Evolutionary conservation across 2,888 invertebrate species (phyloP).

Genomic region (Hypomecis atomaria): DNA sequence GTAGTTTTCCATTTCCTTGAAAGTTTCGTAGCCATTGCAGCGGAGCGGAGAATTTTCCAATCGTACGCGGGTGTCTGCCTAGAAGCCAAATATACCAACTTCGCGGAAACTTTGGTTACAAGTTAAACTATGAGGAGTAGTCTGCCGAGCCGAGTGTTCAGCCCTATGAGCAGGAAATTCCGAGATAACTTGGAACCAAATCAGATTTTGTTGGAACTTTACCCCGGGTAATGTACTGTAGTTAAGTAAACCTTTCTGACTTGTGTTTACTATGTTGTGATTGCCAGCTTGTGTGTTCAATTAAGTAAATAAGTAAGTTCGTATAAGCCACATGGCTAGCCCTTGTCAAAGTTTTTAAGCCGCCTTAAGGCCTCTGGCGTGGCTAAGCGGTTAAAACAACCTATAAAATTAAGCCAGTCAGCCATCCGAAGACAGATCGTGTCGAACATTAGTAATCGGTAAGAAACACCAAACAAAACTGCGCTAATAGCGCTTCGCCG

Average conservation of each 20-base stretch:
- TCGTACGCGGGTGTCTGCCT: constrained; percentile 27
- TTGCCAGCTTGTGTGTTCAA: no score
- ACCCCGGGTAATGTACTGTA: neutral
- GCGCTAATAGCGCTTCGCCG: no score
- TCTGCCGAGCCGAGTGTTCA: constrained; percentile 14
- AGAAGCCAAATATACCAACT: constrained; percentile 37
- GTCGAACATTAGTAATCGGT: no score
- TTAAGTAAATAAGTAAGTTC: no score
- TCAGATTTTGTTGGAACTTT: constrained; percentile 20
- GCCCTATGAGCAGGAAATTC: constrained; percentile 23
- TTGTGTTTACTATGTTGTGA: no score
- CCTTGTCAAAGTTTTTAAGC: no score
- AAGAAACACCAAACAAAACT: no score
- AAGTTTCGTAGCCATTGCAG: constrained; percentile 23
- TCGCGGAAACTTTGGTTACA: constrained; percentile 33
- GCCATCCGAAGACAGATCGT: no score
- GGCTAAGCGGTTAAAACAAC: no score
- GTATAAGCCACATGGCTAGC: no score
- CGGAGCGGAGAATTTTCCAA: constrained; percentile 38
- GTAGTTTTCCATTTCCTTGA: constrained; percentile 15
- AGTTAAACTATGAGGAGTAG: constrained; percentile 34
- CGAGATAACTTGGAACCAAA: constrained; percentile 25
- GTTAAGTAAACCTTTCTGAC: neutral
- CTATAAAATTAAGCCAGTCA: no score
- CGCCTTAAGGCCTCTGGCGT: no score